These are phyloP conservation scores for Lampropteryx suffumata DNA, from an alignment of 2,888 invertebrate genomes.

Conservation along the genomic window DNA sequence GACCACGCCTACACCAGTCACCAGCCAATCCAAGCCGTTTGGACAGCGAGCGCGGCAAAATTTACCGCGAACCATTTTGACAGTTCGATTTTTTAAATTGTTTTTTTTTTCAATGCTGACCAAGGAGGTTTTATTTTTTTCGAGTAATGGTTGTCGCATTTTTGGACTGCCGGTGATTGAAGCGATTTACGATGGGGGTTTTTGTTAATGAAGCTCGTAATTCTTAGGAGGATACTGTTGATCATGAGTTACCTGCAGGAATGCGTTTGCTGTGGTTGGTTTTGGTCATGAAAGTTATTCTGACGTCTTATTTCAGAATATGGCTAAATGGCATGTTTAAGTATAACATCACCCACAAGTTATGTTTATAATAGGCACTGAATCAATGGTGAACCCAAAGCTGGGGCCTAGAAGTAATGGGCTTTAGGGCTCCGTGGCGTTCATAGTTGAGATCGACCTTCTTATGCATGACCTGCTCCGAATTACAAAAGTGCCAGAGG, in stretches of 20 bases:
- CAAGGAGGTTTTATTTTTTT: slow-evolving; percentile 54
- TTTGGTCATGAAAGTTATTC: slow-evolving; percentile 29
- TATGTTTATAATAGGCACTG: too few species aligned
- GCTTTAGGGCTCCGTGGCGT: too few species aligned
- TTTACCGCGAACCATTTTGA: slow-evolving; percentile 79
- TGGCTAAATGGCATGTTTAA: slow-evolving; percentile 9
- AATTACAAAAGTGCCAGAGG: too few species aligned
- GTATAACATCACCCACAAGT: not conserved
- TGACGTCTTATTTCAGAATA: slow-evolving; percentile 29
- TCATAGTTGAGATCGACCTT: too few species aligned
- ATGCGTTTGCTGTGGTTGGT: slow-evolving; percentile 20
- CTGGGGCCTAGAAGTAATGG: too few species aligned
- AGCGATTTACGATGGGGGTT: slow-evolving; percentile 69
- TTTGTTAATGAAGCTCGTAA: slow-evolving; percentile 68
- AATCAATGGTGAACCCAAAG: too few species aligned
- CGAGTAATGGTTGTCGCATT: slow-evolving; percentile 64
- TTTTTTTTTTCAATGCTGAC: slow-evolving; percentile 51
- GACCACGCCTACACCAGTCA: slow-evolving; percentile 62
- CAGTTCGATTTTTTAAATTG: slow-evolving; percentile 61
- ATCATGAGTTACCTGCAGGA: slow-evolving; percentile 25
- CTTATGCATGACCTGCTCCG: too few species aligned
- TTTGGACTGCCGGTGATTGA: slow-evolving; percentile 63
- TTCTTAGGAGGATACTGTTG: slow-evolving; percentile 34
- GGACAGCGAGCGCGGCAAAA: slow-evolving; percentile 61
- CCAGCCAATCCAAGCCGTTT: slow-evolving; percentile 57